phyloP scores from a whole-genome alignment of 2,797 vertebrate genomes.

The Sebastolobus altivelis region DNA sequence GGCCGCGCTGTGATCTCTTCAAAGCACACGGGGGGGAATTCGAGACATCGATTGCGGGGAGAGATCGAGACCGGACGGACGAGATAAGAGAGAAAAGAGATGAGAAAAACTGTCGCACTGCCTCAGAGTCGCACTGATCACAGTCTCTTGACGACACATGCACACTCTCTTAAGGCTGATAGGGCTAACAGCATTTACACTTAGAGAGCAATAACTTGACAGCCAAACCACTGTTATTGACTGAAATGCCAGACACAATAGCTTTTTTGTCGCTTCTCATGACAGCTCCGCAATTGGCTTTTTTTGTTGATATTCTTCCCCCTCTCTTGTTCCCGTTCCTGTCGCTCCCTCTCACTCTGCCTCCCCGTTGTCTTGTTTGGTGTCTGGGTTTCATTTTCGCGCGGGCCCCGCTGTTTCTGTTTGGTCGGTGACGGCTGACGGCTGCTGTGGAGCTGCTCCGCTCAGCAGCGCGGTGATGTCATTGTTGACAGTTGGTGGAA shows the following conservation, averaged over 20 bases:
- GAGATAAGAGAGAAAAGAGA: constrained; percentile 57
- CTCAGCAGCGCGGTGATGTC: constrained; percentile 48
- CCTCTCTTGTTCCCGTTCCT: constrained; percentile 17
- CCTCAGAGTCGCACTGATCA: constrained; percentile 58
- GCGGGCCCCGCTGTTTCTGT: constrained; percentile 50
- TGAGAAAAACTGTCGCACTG: constrained; percentile 58
- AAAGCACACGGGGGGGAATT: constrained; percentile 60
- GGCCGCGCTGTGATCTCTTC: constrained; percentile 70
- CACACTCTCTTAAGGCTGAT: constrained; percentile 55
- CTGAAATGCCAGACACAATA: constrained; percentile 70
- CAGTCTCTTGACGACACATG: constrained; percentile 51
- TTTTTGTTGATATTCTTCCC: constrained; percentile 10
- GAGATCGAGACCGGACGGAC: constrained; percentile 60
- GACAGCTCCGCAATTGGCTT: constrained; percentile 69
- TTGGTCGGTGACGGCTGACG: constrained; percentile 42
- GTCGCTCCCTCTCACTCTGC: constrained; percentile 36
- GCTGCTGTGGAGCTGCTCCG: constrained; percentile 51
- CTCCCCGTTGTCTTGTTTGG: constrained; percentile 54
- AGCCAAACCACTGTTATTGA: constrained; percentile 69
- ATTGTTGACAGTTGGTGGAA: constrained; percentile 51
- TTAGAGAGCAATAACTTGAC: constrained; percentile 69
- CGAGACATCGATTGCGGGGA: constrained; percentile 62
- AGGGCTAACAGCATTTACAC: constrained; percentile 73
- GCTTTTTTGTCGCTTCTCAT: constrained; percentile 58
- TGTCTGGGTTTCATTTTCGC: constrained; percentile 65